These are phyloP conservation scores for Decapterus maruadsi DNA, from an alignment of 2,797 vertebrate genomes.

Conservation along the genomic window DNA sequence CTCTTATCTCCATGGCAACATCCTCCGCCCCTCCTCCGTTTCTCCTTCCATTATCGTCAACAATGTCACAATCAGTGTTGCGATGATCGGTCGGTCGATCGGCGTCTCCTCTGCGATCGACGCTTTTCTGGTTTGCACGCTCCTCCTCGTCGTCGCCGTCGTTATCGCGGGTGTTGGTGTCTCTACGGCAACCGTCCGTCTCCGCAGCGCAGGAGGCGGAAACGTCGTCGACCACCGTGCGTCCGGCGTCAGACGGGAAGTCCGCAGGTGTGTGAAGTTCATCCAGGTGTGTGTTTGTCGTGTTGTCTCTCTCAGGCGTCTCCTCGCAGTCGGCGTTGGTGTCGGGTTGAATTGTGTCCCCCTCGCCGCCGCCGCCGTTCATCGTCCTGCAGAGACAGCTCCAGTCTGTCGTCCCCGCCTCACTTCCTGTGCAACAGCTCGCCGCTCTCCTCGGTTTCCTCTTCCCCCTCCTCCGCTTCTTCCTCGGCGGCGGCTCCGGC, in stretches of 20 bases:
- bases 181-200: background rate
- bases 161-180: background rate
- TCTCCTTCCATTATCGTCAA: background rate
- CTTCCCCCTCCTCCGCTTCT: conserved; percentile 63
- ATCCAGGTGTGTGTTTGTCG: too few species aligned
- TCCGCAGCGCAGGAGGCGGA: background rate
- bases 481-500: conserved; percentile 14
- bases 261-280: too few species aligned
- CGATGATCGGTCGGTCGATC: conserved; percentile 20
- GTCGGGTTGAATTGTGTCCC: conserved; percentile 14
- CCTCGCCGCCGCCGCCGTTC: background rate
- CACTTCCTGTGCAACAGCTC: background rate
- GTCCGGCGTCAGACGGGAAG: background rate
- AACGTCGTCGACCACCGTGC: background rate
- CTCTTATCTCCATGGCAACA: background rate
- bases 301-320: background rate
- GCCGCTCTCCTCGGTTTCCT: conserved; percentile 42
- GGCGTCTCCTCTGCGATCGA: conserved; percentile 30
- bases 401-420: too few species aligned
- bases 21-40: background rate
- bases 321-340: background rate
- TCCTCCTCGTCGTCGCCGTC: too few species aligned
- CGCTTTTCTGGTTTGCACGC: background rate
- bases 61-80: conserved; percentile 33
- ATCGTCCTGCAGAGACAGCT: conserved; percentile 7